Evolutionary conservation across 2,888 invertebrate species (phyloP).

Genomic region (Thereva nobilitata): DNA sequence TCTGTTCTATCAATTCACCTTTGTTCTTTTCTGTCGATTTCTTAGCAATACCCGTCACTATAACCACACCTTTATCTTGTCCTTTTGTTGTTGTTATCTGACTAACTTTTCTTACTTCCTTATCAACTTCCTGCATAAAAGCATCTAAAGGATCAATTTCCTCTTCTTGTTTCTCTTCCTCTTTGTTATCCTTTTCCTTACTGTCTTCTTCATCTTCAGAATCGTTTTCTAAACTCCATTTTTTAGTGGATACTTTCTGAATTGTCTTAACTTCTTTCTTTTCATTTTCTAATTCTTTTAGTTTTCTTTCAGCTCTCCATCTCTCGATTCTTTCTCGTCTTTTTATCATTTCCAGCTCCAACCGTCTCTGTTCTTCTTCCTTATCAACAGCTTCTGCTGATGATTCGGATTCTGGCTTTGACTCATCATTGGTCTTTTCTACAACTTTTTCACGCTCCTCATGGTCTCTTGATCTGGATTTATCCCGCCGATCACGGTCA

Average conservation of each 20-base stretch:
- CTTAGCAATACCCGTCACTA: conserved; percentile 84
- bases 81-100: conserved; percentile 57
- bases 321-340: conserved; percentile 92
- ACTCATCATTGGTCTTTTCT: conserved; percentile 48
- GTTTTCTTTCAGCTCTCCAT: conserved; percentile 92
- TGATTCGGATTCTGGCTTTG: conserved; percentile 47
- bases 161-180: conserved; percentile 65
- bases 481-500: conserved; percentile 45
- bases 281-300: conserved; percentile 78
- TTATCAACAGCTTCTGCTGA: conserved; percentile 64
- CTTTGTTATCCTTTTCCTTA: conserved; percentile 61
- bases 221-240: conserved; percentile 96
- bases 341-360: conserved; percentile 95
- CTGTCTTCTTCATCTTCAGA: conserved; percentile 83
- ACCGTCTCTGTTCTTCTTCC: conserved; percentile 86
- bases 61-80: conserved; percentile 67
- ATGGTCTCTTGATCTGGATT: conserved; percentile 45
- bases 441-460: conserved; percentile 42
- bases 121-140: conserved; percentile 86
- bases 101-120: conserved; percentile 60
- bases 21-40: conserved; percentile 76
- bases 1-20: conserved; percentile 98
- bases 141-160: conserved; percentile 97
- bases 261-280: conserved; percentile 76
- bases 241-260: conserved; percentile 69